Evolutionary conservation across 2,888 invertebrate species (phyloP), one percentile per base, ranked within the genome.

Genomic region (Perizoma affinitatum): DNA sequence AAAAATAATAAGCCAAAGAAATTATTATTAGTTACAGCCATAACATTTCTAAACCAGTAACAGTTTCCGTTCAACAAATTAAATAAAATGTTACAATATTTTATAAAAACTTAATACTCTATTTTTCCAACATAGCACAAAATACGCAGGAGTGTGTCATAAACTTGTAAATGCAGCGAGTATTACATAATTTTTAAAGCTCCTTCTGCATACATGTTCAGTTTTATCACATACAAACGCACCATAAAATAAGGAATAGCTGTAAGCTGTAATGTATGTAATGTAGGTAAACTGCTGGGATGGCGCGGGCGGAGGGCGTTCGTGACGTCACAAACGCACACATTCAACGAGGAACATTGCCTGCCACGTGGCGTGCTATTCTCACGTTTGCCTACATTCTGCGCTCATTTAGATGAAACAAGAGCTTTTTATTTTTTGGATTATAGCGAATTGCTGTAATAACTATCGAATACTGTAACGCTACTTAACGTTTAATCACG

Each of bases 321-420:
- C 51, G 62, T 79, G 80, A 82, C 78, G 79, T 80, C 78, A 80
- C 56, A 65, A 61, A 54, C 55, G 45, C 63, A 66, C 66, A 60
- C 65, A 61, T 64, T 63, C 47, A 49, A 44, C 41, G 43, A 33
- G 9, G 52, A 48, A 49, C 49, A 41, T 53, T 53, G 67, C 63
- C 61, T 52, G 53, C 80, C 79, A 83, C 81, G 79, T 76, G 80
- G 79, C 74, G 70, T 70, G 70, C 67, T 36, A 4, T 46, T 50
- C 58, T 63, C 58, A 65, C 66, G 59, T 66, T 66, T 58, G 53
- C 61, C 56, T 47, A 53, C 51, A 59, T 50, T 59, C 59, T 35
- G 52, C 43, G 35, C 43, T 40, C 45, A 48, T 56, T 49, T 42
- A 36, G 10, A 22, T 22, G 22, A 22, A 11, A 38, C 10, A 22